A percentile compares a stretch with the other conserved stretches of the same genome.
Evolutionary conservation across 2,797 vertebrate species (phyloP).

Genomic region (Xerus rutilus): DNA sequence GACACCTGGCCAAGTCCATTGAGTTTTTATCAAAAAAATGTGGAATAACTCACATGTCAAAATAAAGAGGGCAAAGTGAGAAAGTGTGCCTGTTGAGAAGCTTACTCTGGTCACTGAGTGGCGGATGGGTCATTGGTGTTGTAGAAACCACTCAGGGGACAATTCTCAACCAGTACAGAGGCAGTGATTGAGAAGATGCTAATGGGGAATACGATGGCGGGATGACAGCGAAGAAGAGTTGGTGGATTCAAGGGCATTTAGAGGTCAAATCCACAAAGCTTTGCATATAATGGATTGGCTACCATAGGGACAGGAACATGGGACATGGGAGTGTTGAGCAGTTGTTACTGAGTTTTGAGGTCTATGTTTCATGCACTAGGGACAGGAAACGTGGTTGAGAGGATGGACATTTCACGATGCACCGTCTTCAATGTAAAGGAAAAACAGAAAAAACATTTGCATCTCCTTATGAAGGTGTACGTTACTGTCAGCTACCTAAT

Average conservation of each 20-base stretch:
- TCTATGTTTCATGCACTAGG: neutral
- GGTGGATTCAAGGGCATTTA: neutral
- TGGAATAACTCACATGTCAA: neutral
- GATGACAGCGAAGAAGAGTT: neutral
- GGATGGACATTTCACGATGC: neutral
- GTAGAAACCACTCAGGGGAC: neutral
- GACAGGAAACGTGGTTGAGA: neutral
- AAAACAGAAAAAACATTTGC: neutral
- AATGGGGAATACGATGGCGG: neutral
- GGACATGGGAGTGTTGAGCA: neutral
- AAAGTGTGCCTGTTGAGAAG: neutral
- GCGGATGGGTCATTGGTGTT: neutral
- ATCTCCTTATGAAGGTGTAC: neutral
- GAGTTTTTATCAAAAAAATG: neutral
- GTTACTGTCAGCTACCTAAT: neutral
- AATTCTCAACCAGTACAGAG: neutral
- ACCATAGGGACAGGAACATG: neutral
- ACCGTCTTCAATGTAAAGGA: neutral
- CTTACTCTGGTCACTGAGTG: neutral
- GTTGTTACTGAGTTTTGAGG: neutral
- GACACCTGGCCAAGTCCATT: neutral
- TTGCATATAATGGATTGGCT: neutral
- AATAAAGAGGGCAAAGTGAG: neutral
- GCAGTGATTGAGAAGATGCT: neutral
- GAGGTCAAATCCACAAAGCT: neutral